Evolutionary conservation across 2,797 vertebrate species (phyloP).

Genomic region (Cygnus olor): DNA sequence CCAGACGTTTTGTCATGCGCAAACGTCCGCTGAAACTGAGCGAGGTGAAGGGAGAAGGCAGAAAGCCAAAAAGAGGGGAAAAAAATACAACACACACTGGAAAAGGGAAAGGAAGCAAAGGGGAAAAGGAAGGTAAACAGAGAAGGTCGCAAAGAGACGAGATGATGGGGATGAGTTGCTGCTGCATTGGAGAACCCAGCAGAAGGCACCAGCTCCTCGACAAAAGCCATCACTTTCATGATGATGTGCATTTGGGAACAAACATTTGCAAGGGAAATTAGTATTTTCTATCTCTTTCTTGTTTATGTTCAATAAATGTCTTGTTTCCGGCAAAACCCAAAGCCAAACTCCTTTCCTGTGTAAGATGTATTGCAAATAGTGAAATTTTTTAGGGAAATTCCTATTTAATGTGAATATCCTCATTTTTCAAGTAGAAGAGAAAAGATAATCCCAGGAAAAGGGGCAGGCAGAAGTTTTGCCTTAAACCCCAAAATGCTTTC

Average conservation of each 20-base stretch:
- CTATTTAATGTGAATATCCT: neutral
- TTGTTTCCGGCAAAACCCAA: neutral
- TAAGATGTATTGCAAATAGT: rapidly evolving
- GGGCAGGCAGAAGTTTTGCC: neutral
- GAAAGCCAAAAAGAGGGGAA: neutral
- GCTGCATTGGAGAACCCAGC: neutral
- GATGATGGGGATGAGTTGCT: neutral
- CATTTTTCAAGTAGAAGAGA: neutral
- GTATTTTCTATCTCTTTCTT: neutral
- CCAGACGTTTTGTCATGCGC: neutral
- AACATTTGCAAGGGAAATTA: neutral
- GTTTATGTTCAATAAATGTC: neutral
- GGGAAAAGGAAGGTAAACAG: neutral
- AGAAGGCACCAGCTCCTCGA: neutral
- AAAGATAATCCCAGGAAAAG: neutral
- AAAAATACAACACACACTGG: neutral
- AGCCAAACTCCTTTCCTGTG: neutral
- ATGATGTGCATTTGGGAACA: neutral
- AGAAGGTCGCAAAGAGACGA: neutral
- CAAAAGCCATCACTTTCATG: neutral
- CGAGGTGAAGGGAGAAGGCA: neutral
- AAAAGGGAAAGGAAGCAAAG: neutral
- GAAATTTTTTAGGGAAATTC: neutral
- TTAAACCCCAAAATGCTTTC: neutral
- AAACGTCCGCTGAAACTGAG: neutral